Evolutionary conservation across 1,140 invertebrate species (phyloP), one percentile per base, ranked within the genome.

Genomic region (Diachasmimorpha longicaudata): DNA sequence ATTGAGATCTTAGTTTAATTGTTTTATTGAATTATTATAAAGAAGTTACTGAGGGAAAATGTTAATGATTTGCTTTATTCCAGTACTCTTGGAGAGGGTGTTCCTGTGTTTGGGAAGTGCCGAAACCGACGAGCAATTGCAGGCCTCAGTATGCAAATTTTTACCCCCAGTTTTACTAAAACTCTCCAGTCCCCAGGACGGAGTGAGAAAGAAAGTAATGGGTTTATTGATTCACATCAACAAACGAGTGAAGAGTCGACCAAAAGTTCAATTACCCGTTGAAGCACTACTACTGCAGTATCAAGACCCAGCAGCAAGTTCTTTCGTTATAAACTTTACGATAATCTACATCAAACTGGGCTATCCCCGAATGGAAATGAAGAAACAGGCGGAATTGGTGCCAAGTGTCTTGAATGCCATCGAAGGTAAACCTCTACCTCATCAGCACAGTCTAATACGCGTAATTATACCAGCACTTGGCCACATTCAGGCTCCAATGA

Each of bases 321-420:
- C 94, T 69, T 96, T 97, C 90, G 93, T 96, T 72, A 94, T 93
- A 93, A 98, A 98, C 89, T 98, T 98, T 85, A 94, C 95, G 55
- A 96, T 98, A 71, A 96, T 98, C 82, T 98, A 98, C 83, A 95
- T 98, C 55, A 97, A 96, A 87, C 92, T 97, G 92, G 96, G 96
- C 16, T 98, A 93, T 90, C 95, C 96, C 1, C 89, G 96, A 77
- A 88, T 97, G 77, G 91, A 93, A 39, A 87, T 92, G 44, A 92
- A 93, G 14, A 93, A 95, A 80, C 96, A 97, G 88, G 90, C 93
- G 4, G 92, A 93, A 81, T 86, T 97, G 66, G 90, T 96, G 16
- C 94, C 96, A 21, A 90, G 91, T 75, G 82, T 98, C 68, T 88
- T 98, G 14, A 93, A 93, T 82, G 93, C 95, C 78, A 89, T 96